A percentile compares a stretch with the other conserved stretches of the same genome.
These are phyloP conservation scores for Centroberyx gerrardi DNA, from an alignment of 2,797 vertebrate species.

Conservation along the genomic window DNA sequence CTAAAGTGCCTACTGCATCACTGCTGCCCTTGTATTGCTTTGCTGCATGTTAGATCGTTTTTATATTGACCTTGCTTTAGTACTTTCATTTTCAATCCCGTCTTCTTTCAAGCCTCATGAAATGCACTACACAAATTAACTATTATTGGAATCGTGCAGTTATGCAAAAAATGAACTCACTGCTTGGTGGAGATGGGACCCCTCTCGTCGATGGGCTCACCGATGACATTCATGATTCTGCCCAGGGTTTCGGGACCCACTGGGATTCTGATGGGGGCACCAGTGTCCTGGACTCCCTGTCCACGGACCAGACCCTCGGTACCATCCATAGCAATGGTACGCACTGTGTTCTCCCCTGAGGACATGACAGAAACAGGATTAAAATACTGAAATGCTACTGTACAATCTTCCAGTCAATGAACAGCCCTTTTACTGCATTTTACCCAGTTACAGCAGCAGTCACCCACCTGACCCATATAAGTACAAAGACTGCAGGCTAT, in stretches of 20 bases:
- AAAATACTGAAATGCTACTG: not conserved
- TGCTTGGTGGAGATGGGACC: conserved; percentile 96
- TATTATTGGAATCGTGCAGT: not conserved
- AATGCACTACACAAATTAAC: not conserved
- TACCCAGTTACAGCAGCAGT: not conserved
- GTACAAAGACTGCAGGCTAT: not conserved
- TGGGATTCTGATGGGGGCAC: conserved; percentile 96
- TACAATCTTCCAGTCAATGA: too few relatives aligned
- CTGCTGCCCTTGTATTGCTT: too few relatives aligned
- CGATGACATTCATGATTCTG: conserved; percentile 99
- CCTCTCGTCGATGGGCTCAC: conserved; percentile 96
- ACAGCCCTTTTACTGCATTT: too few relatives aligned
- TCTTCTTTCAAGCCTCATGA: too few relatives aligned
- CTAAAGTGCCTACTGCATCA: too few relatives aligned
- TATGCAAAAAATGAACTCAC: conserved; percentile 80
- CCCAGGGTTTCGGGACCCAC: conserved; percentile 97
- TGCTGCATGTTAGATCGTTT: too few relatives aligned
- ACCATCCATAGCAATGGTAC: conserved; percentile 98
- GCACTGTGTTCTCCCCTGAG: conserved; percentile 95
- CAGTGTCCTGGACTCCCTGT: conserved; percentile 95
- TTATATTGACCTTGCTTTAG: too few relatives aligned
- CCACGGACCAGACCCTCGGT: conserved; percentile 97
- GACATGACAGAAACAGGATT: not conserved
- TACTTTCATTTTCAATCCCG: too few relatives aligned
- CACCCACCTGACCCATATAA: not conserved